These are phyloP conservation scores for Osedax fenrisi DNA, from an alignment of 2,888 invertebrate genomes.

Conservation along the genomic window DNA sequence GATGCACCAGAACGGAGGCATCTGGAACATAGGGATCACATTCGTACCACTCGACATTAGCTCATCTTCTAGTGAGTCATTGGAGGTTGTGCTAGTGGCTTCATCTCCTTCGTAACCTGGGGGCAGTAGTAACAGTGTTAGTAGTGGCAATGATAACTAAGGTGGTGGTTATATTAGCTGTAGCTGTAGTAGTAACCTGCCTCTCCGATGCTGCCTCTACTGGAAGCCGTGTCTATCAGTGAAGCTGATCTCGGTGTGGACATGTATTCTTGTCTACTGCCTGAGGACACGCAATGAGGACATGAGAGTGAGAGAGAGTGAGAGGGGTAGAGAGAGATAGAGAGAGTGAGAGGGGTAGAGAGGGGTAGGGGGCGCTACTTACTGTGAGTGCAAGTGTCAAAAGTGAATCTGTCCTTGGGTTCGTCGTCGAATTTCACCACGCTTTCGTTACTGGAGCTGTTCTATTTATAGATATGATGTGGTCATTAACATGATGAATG, in stretches of 20 bases:
- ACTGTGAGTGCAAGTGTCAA: too few species aligned
- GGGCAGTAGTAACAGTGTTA: neutral
- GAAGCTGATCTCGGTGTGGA: conserved; percentile 31
- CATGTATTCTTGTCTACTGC: too few species aligned
- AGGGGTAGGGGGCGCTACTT: too few species aligned
- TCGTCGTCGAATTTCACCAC: too few species aligned
- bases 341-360: too few species aligned
- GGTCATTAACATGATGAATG: too few species aligned
- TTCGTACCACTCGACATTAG: conserved; percentile 47
- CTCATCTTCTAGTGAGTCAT: conserved; percentile 56
- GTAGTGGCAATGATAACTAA: neutral
- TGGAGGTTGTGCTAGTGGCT: conserved; percentile 45
- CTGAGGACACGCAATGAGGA: too few species aligned
- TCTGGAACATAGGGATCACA: conserved; percentile 49
- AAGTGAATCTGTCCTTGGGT: too few species aligned
- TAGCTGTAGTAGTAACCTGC: conserved; percentile 30
- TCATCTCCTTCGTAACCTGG: conserved; percentile 57
- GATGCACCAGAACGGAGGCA: conserved; percentile 65
- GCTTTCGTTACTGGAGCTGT: too few species aligned
- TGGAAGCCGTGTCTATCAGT: conserved; percentile 32
- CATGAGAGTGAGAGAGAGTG: too few species aligned
- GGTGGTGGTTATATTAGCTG: neutral
- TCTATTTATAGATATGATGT: too few species aligned
- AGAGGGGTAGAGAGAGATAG: too few species aligned
- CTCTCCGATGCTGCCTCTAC: conserved; percentile 35